These are phyloP conservation scores for Chascanopsetta lugubris DNA, from an alignment of 2,113 vertebrate species.

Conservation along the genomic window DNA sequence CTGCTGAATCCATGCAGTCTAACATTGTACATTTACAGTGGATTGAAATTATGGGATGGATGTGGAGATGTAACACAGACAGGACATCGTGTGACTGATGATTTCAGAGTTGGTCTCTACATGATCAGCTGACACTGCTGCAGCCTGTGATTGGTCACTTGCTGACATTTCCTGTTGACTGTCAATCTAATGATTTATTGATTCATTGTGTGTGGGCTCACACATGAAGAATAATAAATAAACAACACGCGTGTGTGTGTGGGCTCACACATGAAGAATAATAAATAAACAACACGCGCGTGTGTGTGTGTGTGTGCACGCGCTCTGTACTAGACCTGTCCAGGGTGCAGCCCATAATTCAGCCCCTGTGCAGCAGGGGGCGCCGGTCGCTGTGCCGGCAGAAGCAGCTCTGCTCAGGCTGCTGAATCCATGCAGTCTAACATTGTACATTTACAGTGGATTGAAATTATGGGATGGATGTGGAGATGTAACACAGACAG, in stretches of 20 bases:
- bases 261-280: too few relatives aligned
- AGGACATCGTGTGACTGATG: neutral
- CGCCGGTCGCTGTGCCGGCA: neutral
- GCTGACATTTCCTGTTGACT: neutral
- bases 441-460: neutral
- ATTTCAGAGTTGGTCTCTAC: too few relatives aligned
- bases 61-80: neutral
- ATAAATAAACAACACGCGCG: too few relatives aligned
- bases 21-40: neutral
- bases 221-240: too few relatives aligned
- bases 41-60: neutral
- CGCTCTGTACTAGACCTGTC: conserved; percentile 3
- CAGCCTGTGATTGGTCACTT: neutral
- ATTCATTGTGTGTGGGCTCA: neutral
- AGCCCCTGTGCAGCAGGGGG: neutral
- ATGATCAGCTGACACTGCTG: too few relatives aligned
- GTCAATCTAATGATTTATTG: conserved; percentile 2
- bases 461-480: neutral
- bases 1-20: neutral
- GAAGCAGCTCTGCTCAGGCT: neutral
- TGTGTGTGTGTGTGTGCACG: neutral
- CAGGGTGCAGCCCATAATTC: neutral
- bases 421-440: neutral
- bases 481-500: neutral
- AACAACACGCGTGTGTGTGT: too few relatives aligned